A percentile compares a stretch with the other conserved stretches of the same genome.
phyloP scores from a whole-genome alignment of 2,797 vertebrate species.

The Linurgus olivaceus region DNA sequence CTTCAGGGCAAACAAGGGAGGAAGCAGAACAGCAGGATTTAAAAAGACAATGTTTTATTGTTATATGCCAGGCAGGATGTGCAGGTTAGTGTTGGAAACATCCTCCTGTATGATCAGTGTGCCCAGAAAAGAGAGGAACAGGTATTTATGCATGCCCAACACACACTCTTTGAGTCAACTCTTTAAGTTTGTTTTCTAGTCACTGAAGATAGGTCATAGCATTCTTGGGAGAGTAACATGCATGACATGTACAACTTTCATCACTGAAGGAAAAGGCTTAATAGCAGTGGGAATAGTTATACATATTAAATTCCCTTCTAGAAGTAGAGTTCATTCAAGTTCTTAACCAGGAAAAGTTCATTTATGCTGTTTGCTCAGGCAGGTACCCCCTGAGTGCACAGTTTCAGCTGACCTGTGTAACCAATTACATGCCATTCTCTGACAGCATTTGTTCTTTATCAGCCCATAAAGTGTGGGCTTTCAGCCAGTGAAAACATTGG shows the following conservation, averaged over 20 bases:
- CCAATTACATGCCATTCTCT: neutral
- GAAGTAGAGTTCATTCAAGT: neutral
- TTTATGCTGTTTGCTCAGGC: neutral
- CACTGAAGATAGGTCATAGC: neutral
- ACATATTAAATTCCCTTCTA: neutral
- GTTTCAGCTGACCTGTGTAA: neutral
- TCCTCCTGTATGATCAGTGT: neutral
- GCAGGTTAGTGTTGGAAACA: neutral
- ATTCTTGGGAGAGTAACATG: neutral
- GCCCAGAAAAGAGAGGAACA: neutral
- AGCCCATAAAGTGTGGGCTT: conserved; percentile 46
- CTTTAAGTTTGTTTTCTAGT: neutral
- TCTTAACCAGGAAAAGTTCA: neutral
- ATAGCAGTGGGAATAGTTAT: neutral
- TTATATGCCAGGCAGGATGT: neutral
- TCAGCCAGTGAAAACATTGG: conserved; percentile 37
- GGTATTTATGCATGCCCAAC: neutral
- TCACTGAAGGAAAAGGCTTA: neutral
- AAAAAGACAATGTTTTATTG: neutral
- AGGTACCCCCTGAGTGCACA: neutral
- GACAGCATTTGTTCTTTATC: conserved; percentile 23
- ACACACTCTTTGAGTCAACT: neutral
- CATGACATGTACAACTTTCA: neutral
- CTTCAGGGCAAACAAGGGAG: neutral
- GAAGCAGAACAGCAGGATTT: neutral